phyloP scores from a whole-genome alignment of 2,797 vertebrate species.

The Enteromius argenteus region DNA sequence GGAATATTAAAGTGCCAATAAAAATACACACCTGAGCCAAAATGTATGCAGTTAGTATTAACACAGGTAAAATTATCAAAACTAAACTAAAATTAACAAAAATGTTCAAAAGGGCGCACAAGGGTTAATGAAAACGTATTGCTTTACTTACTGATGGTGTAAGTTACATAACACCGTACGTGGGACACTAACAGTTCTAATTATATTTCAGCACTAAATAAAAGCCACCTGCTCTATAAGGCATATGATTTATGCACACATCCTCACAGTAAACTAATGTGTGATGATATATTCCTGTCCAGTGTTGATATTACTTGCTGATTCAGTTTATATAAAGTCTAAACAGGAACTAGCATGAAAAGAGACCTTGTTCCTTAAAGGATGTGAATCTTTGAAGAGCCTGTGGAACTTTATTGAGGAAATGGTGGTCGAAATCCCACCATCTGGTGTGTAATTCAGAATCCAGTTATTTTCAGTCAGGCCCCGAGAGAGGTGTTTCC shows the following conservation, averaged over 20 bases:
- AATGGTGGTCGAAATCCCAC: conserved; percentile 62
- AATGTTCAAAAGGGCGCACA: too few species aligned
- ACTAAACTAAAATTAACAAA: too few species aligned
- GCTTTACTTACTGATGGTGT: not conserved
- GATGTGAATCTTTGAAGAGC: conserved; percentile 65
- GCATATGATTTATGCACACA: conserved; percentile 7
- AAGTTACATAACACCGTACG: not conserved
- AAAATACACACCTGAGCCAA: too few species aligned
- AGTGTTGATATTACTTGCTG: conserved; percentile 55
- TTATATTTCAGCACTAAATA: not conserved
- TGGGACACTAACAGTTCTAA: not conserved
- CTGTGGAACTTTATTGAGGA: conserved; percentile 66
- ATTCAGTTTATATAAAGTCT: conserved; percentile 58
- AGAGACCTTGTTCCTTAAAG: conserved; percentile 46
- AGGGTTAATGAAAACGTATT: not conserved
- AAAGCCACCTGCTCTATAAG: not conserved
- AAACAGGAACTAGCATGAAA: conserved; percentile 68
- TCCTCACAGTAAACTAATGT: conserved; percentile 50
- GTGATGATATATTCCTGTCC: conserved; percentile 54
- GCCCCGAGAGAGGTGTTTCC: conserved; percentile 52
- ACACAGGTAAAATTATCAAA: too few species aligned
- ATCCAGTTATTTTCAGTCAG: conserved; percentile 51
- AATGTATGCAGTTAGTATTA: too few species aligned
- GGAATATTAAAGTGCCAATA: too few species aligned
- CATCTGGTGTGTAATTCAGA: conserved; percentile 62